phyloP scores from a whole-genome alignment of 2,113 vertebrate genomes.

The Nannobrachium achirus region DNA sequence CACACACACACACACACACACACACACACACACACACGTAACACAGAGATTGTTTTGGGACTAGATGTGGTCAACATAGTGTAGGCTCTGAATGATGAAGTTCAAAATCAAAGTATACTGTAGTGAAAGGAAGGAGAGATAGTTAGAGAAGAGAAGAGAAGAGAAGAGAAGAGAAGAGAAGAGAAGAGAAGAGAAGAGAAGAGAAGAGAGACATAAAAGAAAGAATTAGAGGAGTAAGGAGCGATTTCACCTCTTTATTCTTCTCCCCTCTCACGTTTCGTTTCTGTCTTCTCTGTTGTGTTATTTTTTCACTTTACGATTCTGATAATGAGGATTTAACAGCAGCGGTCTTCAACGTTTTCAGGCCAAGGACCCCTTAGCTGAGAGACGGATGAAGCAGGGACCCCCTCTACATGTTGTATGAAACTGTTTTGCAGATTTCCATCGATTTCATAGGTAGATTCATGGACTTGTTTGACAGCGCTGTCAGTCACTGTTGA shows the following conservation, averaged over 20 bases:
- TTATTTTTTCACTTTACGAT: constrained; percentile 80
- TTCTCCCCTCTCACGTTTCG: constrained; percentile 34
- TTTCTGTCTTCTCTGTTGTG: constrained; percentile 44
- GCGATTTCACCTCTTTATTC: constrained; percentile 53
- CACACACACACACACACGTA: constrained; percentile 1
- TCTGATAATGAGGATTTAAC: constrained; percentile 78
- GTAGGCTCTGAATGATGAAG: constrained; percentile 57
- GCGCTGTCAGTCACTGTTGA: too few species aligned
- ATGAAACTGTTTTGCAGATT: too few species aligned
- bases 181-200: background rate
- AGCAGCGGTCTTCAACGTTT: too few species aligned
- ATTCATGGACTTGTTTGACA: too few species aligned
- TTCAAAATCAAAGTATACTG: constrained; percentile 54
- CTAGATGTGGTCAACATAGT: constrained; percentile 10
- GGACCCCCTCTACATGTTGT: too few species aligned
- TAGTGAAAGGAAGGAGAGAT: constrained; percentile 8
- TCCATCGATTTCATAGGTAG: too few species aligned
- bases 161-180: constrained; percentile 26
- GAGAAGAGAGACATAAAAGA: too few species aligned
- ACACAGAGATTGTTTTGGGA: background rate
- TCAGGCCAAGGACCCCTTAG: too few species aligned
- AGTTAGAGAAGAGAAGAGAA: constrained; percentile 44
- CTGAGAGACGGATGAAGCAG: too few species aligned
- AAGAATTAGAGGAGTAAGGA: constrained; percentile 58
- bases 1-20: constrained; percentile 73